A percentile compares a stretch with the other conserved stretches of the same genome.
phyloP scores from a whole-genome alignment of 2,797 vertebrate species.

The Lutjanus argentimaculatus region DNA sequence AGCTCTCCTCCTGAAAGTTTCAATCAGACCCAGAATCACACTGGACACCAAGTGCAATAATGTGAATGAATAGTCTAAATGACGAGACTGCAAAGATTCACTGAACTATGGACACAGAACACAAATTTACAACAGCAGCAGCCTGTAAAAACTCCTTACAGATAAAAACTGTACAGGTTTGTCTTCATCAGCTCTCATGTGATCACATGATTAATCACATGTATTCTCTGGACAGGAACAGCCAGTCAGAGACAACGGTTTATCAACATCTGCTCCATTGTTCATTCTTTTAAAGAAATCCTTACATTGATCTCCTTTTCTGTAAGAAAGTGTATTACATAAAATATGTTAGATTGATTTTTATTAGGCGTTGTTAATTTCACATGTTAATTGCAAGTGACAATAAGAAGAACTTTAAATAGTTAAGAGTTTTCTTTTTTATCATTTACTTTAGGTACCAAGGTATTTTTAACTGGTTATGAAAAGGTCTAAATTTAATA shows the following conservation, averaged over 20 bases:
- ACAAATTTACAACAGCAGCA: neutral
- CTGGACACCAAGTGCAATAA: neutral
- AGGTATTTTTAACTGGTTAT: no score
- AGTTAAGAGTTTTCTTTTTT: no score
- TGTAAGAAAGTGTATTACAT: no score
- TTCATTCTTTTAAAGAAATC: conserved; percentile 5
- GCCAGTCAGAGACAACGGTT: neutral
- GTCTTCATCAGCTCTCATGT: neutral
- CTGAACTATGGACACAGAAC: neutral
- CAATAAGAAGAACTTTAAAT: no score
- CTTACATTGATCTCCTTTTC: neutral
- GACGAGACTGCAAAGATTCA: conserved; percentile 1
- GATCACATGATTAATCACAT: neutral
- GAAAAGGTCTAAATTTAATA: no score
- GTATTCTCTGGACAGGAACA: neutral
- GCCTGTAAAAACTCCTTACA: neutral
- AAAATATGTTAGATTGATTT: no score
- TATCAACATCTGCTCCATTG: neutral
- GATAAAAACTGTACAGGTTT: neutral
- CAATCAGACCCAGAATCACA: conserved; percentile 35
- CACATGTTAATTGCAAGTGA: no score
- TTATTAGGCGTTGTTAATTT: no score
- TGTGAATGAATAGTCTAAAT: conserved; percentile 5
- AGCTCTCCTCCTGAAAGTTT: conserved; percentile 9
- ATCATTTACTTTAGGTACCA: no score